Conservation (phyloP, 2,888 invertebrate genomes). For the Notodonta dromedarius region DNA sequence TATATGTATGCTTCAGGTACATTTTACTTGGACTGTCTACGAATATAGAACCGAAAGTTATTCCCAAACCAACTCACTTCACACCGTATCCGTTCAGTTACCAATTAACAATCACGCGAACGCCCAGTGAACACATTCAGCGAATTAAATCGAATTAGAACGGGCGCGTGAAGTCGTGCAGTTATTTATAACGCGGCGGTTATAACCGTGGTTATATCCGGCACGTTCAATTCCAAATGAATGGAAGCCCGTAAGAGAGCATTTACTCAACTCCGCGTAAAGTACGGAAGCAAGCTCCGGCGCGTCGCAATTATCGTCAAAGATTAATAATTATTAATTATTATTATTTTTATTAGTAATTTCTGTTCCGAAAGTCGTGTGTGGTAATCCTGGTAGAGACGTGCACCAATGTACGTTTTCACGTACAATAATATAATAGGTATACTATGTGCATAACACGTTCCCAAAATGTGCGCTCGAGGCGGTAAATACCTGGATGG, state of each 20-base stretch:
- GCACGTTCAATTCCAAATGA: conserved; percentile 73
- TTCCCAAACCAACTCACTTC: conserved; percentile 38
- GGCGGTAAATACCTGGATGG: no score
- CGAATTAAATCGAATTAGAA: conserved; percentile 57
- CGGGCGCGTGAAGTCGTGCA: conserved; percentile 57
- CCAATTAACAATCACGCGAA: conserved; percentile 37
- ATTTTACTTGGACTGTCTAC: background rate
- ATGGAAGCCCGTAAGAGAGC: conserved; percentile 64
- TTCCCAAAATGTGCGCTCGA: no score
- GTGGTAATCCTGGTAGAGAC: no score
- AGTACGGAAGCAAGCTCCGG: conserved; percentile 64
- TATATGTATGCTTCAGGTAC: no score
- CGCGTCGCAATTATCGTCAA: conserved; percentile 66
- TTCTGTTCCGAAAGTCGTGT: no score
- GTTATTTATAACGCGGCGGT: conserved; percentile 63
- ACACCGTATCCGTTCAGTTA: background rate
- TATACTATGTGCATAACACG: no score
- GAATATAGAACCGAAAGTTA: conserved; percentile 1
- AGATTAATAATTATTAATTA: conserved; percentile 46
- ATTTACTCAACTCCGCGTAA: conserved; percentile 65
- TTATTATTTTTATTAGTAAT: no score
- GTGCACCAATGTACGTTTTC: no score
- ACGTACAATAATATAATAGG: no score
- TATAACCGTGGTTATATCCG: conserved; percentile 60
- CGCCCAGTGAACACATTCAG: conserved; percentile 59